Evolutionary conservation across 1,140 invertebrate species (phyloP), one percentile per base, ranked within the genome.

Genomic region (Forficula auricularia): DNA sequence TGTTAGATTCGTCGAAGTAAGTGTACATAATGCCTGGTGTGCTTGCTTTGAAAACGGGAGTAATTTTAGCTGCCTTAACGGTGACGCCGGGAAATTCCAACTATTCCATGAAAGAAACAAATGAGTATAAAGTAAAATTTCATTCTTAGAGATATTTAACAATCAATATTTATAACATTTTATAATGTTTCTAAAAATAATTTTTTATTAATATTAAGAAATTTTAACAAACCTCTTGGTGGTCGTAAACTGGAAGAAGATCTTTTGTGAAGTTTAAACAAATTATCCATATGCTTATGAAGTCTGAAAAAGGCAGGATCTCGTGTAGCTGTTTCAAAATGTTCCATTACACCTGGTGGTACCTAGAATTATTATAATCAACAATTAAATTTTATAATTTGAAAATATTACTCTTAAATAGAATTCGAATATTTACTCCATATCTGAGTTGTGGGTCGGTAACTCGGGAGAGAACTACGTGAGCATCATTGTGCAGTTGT

Each of bases 51-150:
- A 32, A 47, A 15, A 38, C 65, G 38, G 75, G 67, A 3, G 69
- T 60, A 7, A 81, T 71, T 16, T 65, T 46, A 16, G 57, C 44
- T 9, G 22, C 65, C 44, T 77, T 61, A 35, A 82, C 72, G 3
- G 58, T 56, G 14, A 81, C 75, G 16, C 70, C 69, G n/a, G 71
- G 67, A 32, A 73, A 61, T n/a, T 60, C 52, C 2, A 80, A 57
- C 47, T 58, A 40, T n/a, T 27, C n/a, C n/a, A n/a, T n/a, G n/a
- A n/a, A n/a, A n/a, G n/a, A n/a, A n/a, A n/a, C n/a, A n/a, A n/a
- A n/a, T n/a, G n/a, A n/a, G n/a, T n/a, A n/a, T n/a, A n/a, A n/a
- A n/a, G n/a, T n/a, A n/a, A n/a, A n/a, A n/a, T n/a, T n/a, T n/a
- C n/a, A n/a, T n/a, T n/a, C n/a, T n/a, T n/a, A n/a, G n/a, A n/a